These are phyloP conservation scores for Cheilosia vernalis DNA, from an alignment of 2,888 invertebrate genomes.

Conservation along the genomic window DNA sequence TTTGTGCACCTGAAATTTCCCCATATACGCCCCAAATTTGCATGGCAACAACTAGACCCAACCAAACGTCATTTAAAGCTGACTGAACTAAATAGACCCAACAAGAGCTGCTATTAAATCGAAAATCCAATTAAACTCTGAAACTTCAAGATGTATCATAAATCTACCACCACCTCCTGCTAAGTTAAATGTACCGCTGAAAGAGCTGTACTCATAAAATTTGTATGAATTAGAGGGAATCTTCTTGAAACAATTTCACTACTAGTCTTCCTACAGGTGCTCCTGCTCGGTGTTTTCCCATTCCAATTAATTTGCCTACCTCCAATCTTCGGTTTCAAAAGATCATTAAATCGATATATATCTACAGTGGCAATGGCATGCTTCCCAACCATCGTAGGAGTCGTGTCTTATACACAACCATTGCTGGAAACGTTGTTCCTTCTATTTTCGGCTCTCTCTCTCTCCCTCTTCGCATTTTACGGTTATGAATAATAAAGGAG, in stretches of 20 bases:
- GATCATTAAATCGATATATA: conserved; percentile 40
- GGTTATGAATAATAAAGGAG: conserved; percentile 43
- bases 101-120: neutral
- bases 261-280: conserved; percentile 15
- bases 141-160: conserved; percentile 23
- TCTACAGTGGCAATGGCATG: conserved; percentile 5
- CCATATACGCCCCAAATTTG: no score
- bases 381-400: neutral
- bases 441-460: conserved; percentile 11
- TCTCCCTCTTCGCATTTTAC: conserved; percentile 32
- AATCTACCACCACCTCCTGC: conserved; percentile 25
- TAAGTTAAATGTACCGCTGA: conserved; percentile 4
- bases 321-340: neutral
- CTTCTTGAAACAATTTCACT: conserved; percentile 49
- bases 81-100: no score
- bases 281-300: conserved; percentile 2
- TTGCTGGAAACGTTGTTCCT: conserved; percentile 18
- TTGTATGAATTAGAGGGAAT: conserved; percentile 44
- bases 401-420: conserved; percentile 26
- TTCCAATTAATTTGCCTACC: conserved; percentile 49
- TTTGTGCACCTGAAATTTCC: no score
- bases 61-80: no score
- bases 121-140: conserved; percentile 38
- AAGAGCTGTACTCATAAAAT: conserved; percentile 12
- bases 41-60: no score